Conservation (phyloP, 2,113 vertebrate genomes). For the Oenanthe melanoleuca region DNA sequence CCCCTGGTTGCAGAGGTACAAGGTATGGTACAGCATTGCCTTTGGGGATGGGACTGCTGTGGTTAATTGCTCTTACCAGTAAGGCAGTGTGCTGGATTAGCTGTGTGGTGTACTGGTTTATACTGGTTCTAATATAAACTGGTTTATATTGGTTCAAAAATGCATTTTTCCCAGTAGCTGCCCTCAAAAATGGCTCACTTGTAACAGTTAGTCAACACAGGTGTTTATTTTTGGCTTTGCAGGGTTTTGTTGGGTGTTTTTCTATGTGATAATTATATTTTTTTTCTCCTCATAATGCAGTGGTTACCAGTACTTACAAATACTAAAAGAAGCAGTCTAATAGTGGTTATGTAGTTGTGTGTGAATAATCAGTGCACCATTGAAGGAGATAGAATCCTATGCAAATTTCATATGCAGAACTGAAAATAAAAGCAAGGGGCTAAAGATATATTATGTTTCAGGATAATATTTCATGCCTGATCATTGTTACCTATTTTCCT, state of each 20-base stretch:
- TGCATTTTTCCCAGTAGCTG: neutral
- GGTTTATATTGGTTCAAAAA: neutral
- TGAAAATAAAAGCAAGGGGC: neutral
- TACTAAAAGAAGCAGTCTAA: neutral
- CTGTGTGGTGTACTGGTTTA: neutral
- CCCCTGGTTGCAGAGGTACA: neutral
- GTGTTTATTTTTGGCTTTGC: neutral
- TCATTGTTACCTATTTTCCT: slow-evolving; percentile 54
- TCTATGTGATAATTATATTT: neutral
- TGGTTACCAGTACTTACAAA: neutral
- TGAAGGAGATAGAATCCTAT: neutral
- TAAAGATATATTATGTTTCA: slow-evolving; percentile 28
- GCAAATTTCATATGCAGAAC: neutral
- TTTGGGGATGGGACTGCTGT: neutral
- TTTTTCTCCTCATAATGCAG: neutral
- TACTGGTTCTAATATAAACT: neutral
- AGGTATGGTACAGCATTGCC: neutral
- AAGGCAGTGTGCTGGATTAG: neutral
- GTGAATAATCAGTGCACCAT: neutral
- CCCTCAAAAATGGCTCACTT: neutral
- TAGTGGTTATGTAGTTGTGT: neutral
- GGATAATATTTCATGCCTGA: neutral
- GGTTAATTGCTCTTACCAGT: neutral
- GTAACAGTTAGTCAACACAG: neutral
- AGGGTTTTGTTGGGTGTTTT: neutral